Evolutionary conservation across 2,888 invertebrate species (phyloP), one percentile per base, ranked within the genome.

Genomic region (Microctonus aethiopoides): DNA sequence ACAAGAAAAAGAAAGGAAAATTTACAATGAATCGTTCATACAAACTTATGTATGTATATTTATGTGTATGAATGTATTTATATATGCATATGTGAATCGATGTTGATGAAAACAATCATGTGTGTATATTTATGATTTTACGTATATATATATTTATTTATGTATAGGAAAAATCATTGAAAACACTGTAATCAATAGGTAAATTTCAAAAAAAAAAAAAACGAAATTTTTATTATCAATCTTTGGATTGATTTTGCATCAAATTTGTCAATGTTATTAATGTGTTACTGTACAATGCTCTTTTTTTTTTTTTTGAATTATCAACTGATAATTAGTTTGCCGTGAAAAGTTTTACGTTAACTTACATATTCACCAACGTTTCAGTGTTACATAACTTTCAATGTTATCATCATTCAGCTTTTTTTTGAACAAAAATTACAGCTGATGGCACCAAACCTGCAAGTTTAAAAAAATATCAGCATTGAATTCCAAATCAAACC

Each of bases 361-460:
- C 29, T 56, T 29, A 26, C n/a, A 26, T 24, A 56, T 13, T 29
- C 24, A 26, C 2, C 24, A 24, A 56, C n/a, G 6, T n/a, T n/a
- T n/a, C n/a, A n/a, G n/a, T n/a, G n/a, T n/a, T n/a, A n/a, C n/a
- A n/a, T n/a, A n/a, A n/a, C n/a, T n/a, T n/a, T n/a, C n/a, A n/a
- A 46, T 46, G 16, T 66, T 26, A 56, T 24, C 61, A 76, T 79
- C 73, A 79, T 75, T 80, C 78, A 70, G 75, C 22, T 69, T 80
- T 83, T 86, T 89, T 92, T 69, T 93, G 92, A 52, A 95, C 92
- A 80, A 94, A 94, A 62, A 95, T 88, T 41, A 95, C 95, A 64
- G 95, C 95, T 41, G 94, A 93, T 29, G 96, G 96, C 61, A 94
- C 94, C 81, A 96, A 87, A 83, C 95, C 95, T 91, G 88, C 56